phyloP scores from a whole-genome alignment of 2,113 vertebrate species.

The Cephalopholis sonnerati region DNA sequence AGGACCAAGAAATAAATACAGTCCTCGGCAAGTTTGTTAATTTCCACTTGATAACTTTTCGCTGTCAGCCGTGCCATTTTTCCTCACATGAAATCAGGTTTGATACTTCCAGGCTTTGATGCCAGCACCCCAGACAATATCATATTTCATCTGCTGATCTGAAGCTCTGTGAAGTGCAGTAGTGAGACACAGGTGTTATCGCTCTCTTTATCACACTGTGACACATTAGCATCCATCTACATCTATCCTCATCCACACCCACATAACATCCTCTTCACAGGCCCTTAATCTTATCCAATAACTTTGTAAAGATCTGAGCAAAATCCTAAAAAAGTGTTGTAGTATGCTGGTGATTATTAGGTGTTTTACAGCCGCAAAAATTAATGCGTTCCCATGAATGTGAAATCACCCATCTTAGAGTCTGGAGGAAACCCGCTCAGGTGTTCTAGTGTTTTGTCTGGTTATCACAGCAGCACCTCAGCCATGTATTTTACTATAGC shows the following conservation, averaged over 20 bases:
- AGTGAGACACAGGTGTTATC: constrained; percentile 40
- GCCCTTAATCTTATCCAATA: neutral
- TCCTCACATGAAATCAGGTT: constrained; percentile 27
- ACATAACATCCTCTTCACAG: constrained; percentile 4
- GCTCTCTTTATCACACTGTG: constrained; percentile 37
- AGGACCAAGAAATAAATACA: neutral
- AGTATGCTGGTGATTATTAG: neutral
- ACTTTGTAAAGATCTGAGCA: constrained; percentile 16
- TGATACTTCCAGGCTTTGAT: constrained; percentile 40
- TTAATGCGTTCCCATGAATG: neutral
- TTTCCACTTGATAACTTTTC: constrained; percentile 19
- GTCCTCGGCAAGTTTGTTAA: constrained; percentile 19
- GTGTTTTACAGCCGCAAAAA: neutral
- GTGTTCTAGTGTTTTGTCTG: neutral
- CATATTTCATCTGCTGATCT: constrained; percentile 40
- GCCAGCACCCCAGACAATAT: constrained; percentile 27
- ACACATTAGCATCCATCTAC: constrained; percentile 39
- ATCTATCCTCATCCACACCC: constrained; percentile 25
- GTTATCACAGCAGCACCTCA: neutral
- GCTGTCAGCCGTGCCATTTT: constrained; percentile 28
- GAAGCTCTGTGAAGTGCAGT: constrained; percentile 17
- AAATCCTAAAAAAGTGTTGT: neutral
- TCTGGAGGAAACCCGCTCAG: neutral
- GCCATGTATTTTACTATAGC: neutral
- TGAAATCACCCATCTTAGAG: neutral